Evolutionary conservation across 1,140 invertebrate genomes (phyloP).

Genomic region (Lasioglossum albipes): DNA sequence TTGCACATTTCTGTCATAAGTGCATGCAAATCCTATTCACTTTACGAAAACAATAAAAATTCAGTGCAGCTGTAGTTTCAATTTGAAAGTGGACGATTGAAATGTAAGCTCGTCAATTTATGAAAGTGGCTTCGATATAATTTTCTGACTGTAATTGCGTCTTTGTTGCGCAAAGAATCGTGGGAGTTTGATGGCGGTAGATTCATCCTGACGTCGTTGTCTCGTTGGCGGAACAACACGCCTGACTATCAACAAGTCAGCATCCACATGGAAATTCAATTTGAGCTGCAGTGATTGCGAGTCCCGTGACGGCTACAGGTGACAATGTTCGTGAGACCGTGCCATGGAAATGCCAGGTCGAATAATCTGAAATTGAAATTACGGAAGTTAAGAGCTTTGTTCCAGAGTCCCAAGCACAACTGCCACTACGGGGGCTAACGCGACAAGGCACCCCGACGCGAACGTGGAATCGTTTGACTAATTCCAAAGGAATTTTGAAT

Average conservation of each 20-base stretch:
- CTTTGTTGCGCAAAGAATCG: not conserved
- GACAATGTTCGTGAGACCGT: conserved; percentile 48
- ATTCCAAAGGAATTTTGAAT: conserved; percentile 22
- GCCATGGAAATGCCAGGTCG: conserved; percentile 37
- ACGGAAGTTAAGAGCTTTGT: conserved; percentile 65
- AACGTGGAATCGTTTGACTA: conserved; percentile 43
- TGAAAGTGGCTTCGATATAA: too few relatives aligned
- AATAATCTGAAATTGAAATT: conserved; percentile 70
- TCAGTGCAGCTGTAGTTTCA: too few relatives aligned
- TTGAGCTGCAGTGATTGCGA: conserved; percentile 39
- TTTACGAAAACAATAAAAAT: too few relatives aligned
- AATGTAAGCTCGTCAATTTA: too few relatives aligned
- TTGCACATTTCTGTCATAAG: too few relatives aligned
- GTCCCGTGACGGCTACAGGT: conserved; percentile 36
- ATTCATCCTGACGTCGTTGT: not conserved
- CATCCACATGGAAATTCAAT: conserved; percentile 53
- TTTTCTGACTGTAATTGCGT: too few relatives aligned
- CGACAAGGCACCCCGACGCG: conserved; percentile 43
- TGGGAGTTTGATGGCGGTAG: not conserved
- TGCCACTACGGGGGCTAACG: conserved; percentile 11
- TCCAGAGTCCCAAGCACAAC: conserved; percentile 42
- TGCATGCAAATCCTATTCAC: too few relatives aligned
- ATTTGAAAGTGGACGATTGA: too few relatives aligned
- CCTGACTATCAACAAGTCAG: conserved; percentile 18
- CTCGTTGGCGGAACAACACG: conserved; percentile 22